These are phyloP conservation scores for Zaprionus taronus DNA, from an alignment of 1,140 invertebrate genomes.

Conservation along the genomic window DNA sequence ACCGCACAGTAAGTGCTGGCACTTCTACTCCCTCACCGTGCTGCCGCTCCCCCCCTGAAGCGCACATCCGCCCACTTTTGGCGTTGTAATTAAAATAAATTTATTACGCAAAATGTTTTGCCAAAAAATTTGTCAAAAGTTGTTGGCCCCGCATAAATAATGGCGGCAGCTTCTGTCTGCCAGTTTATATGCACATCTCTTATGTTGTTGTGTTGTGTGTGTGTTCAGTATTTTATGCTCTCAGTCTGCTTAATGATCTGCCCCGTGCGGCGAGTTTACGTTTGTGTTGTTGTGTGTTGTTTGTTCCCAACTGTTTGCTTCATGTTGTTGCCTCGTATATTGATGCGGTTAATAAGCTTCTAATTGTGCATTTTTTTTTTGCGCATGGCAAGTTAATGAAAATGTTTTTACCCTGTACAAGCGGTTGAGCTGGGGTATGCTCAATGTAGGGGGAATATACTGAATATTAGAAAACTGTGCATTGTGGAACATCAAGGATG, in stretches of 20 bases:
- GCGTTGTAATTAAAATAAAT: conserved; percentile 83
- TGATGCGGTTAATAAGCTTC: conserved; percentile 77
- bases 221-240: conserved; percentile 36
- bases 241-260: conserved; percentile 74
- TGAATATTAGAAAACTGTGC: too few relatives aligned
- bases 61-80: conserved; percentile 53
- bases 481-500: too few relatives aligned
- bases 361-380: conserved; percentile 67
- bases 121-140: conserved; percentile 82
- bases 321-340: conserved; percentile 45
- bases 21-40: too few relatives aligned
- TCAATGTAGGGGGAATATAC: too few relatives aligned
- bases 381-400: background rate
- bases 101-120: conserved; percentile 83
- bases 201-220: conserved; percentile 21
- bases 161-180: conserved; percentile 26
- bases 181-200: conserved; percentile 45
- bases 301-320: background rate
- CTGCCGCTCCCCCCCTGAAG: background rate
- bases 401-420: conserved; percentile 5
- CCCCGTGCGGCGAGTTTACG: conserved; percentile 10
- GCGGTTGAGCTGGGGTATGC: background rate
- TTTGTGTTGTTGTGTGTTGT: conserved; percentile 12
- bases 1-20: conserved; percentile 46
- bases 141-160: conserved; percentile 77